phyloP scores from a whole-genome alignment of 2,797 vertebrate species.

The Rhinella marina region DNA sequence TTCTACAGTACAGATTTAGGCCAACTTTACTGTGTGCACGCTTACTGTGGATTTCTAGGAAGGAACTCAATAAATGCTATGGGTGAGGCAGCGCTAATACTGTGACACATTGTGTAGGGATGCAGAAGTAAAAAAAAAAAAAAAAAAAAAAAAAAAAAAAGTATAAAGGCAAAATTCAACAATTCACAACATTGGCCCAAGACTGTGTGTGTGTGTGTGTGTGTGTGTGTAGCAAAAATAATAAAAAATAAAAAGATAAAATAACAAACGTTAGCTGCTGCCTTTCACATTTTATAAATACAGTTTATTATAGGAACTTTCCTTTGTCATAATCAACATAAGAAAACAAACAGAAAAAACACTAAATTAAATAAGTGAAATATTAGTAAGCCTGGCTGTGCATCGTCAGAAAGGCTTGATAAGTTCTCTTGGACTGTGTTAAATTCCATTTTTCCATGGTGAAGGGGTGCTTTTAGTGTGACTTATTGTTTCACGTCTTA shows the following conservation, averaged over 20 bases:
- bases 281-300: slow-evolving; percentile 89
- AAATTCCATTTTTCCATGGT: slow-evolving; percentile 32
- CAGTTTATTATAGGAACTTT: slow-evolving; percentile 60
- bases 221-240: slow-evolving; percentile 68
- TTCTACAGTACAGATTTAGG: slow-evolving; percentile 73
- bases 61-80: slow-evolving; percentile 79
- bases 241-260: slow-evolving; percentile 68
- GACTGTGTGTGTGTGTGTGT: slow-evolving; percentile 67
- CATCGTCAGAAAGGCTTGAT: slow-evolving; percentile 43
- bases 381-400: slow-evolving; percentile 55
- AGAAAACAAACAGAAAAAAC: slow-evolving; percentile 27
- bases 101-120: slow-evolving; percentile 77
- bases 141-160: slow-evolving; percentile 70
- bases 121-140: slow-evolving; percentile 58
- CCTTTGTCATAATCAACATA: slow-evolving; percentile 38
- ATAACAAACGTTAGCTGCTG: slow-evolving; percentile 69
- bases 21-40: slow-evolving; percentile 74
- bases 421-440: slow-evolving; percentile 56
- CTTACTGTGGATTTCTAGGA: slow-evolving; percentile 70
- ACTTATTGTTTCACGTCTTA: slow-evolving; percentile 34
- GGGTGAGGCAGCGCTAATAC: slow-evolving; percentile 80
- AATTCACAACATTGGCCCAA: slow-evolving; percentile 74
- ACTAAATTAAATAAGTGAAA: slow-evolving; percentile 60
- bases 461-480: slow-evolving; percentile 46
- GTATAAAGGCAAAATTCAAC: slow-evolving; percentile 74